Percentiles rank a stretch among this genome's conserved stretches.
phyloP scores from a whole-genome alignment of 2,888 invertebrate genomes.

The Ptychoptera albimana region DNA sequence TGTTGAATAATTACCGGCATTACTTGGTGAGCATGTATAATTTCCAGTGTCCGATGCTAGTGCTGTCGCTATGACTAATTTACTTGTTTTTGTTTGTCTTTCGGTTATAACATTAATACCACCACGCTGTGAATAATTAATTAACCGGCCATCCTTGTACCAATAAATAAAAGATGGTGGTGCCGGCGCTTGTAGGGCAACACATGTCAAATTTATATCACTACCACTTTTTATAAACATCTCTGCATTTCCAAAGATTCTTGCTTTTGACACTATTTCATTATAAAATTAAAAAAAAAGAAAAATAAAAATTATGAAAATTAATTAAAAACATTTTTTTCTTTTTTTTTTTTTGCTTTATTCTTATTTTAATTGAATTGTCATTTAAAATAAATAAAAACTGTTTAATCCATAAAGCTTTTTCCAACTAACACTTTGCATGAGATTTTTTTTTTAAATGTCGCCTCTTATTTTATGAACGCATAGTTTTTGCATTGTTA shows the following conservation, averaged over 20 bases:
- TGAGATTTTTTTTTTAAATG: too few species aligned
- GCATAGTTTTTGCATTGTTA: too few species aligned
- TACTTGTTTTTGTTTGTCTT: conserved; percentile 69
- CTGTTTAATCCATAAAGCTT: too few species aligned
- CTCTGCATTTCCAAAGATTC: conserved; percentile 73
- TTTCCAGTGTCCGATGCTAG: conserved; percentile 73
- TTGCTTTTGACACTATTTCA: conserved; percentile 66
- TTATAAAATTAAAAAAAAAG: too few species aligned
- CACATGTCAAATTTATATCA: conserved; percentile 82
- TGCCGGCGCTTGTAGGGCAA: conserved; percentile 54
- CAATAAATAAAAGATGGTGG: conserved; percentile 61
- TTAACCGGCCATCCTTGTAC: conserved; percentile 69
- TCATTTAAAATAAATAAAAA: too few species aligned
- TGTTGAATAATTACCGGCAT: conserved; percentile 38
- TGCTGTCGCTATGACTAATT: conserved; percentile 71
- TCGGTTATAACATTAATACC: conserved; percentile 79
- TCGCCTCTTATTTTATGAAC: too few species aligned
- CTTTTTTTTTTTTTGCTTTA: too few species aligned
- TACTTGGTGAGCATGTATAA: conserved; percentile 79
- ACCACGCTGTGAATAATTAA: conserved; percentile 72
- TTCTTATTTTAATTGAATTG: too few species aligned
- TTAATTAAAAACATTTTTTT: too few species aligned
- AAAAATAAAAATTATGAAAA: too few species aligned
- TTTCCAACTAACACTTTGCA: too few species aligned
- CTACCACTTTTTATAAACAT: conserved; percentile 78